These are phyloP conservation scores for Xenopus borealis DNA, from an alignment of 2,113 vertebrate species.

Conservation along the genomic window DNA sequence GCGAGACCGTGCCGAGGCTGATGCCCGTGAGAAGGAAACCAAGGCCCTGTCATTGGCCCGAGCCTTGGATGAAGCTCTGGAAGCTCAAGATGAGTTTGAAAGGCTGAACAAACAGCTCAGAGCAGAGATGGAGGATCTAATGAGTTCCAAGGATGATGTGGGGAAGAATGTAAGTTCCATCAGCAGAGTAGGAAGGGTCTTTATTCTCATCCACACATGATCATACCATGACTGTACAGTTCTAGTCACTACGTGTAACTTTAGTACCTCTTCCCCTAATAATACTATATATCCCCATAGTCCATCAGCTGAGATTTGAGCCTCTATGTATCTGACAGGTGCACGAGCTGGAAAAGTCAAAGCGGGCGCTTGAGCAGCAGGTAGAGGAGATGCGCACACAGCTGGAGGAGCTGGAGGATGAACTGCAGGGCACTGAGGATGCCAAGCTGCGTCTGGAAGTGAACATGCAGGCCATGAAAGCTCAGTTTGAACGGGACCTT, in stretches of 20 bases:
- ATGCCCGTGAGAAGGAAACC: conserved; percentile 94
- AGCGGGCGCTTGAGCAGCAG: conserved; percentile 92
- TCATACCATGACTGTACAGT: too few relatives aligned
- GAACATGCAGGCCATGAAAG: conserved; percentile 99
- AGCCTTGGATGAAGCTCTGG: conserved; percentile 89
- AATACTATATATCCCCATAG: too few relatives aligned
- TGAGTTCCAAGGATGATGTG: conserved; percentile 97
- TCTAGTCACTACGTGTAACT: too few relatives aligned
- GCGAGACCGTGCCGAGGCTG: conserved; percentile 88
- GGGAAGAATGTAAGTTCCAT: conserved; percentile 84
- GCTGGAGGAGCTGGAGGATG: conserved; percentile 94
- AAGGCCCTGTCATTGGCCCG: conserved; percentile 87
- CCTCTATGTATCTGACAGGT: conserved; percentile 60
- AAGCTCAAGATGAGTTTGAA: conserved; percentile 91
- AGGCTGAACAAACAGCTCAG: conserved; percentile 93
- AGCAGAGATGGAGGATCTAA: conserved; percentile 92
- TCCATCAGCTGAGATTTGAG: too few relatives aligned
- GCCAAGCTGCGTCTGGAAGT: conserved; percentile 94
- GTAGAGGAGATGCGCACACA: conserved; percentile 96
- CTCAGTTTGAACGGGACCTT: conserved; percentile 92
- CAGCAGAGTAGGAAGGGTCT: too few relatives aligned
- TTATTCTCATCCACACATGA: too few relatives aligned
- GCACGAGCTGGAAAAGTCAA: conserved; percentile 95
- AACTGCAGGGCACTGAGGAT: conserved; percentile 94
- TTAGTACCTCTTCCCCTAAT: too few relatives aligned